Base-by-base conservation (phyloP, 1,140 invertebrate species). In the Aethina tumida region DNA sequence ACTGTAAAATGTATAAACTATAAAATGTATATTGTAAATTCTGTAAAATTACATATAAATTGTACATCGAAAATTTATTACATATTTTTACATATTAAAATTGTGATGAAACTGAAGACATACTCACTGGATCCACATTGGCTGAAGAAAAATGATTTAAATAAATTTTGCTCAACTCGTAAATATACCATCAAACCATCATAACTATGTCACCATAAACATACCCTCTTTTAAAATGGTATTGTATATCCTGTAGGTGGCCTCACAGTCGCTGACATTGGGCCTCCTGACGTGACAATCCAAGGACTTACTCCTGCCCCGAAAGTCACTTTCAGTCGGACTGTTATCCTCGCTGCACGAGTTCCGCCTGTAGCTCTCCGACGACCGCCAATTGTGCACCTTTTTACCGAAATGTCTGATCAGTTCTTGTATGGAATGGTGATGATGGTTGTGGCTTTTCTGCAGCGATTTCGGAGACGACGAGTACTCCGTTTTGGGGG, bases 221-320 rank as follows among this genome's bases (percentile, higher is more conserved):
- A 65, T 74, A 84, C 84, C 84, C 83, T 87, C 80, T 66, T 70
- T 70, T 1, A 88, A 63, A 43, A 88, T 88, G 30, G 69, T 69
- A 45, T 88, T 81, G 54, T 78, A 88, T 49, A 88, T 86, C 53
- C 75, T 71, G 56, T 88, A 88, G 6, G 83, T 85, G 6, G 80
- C 71, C 22, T 79, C 83, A 55, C 82, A 84, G 53, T 86, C 84
- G 7, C 39, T 52, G 15, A 53, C 21, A 16, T 59, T 43, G 25
- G 62, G 56, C 19, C 66, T 66, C 28, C 68, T 59, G 5, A 71
- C 64, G 36, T 73, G 69, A 5, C 74, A 79, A 56, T 86, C 84
- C 39, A 86, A 58, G 17, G 81, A 85, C 55, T 82, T 81, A 13
- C 81, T 84, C 16, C 84, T 68, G 22, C 72, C 73, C 5, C 84